phyloP scores from a whole-genome alignment of 2,888 invertebrate species.

The Laothoe populi region DNA sequence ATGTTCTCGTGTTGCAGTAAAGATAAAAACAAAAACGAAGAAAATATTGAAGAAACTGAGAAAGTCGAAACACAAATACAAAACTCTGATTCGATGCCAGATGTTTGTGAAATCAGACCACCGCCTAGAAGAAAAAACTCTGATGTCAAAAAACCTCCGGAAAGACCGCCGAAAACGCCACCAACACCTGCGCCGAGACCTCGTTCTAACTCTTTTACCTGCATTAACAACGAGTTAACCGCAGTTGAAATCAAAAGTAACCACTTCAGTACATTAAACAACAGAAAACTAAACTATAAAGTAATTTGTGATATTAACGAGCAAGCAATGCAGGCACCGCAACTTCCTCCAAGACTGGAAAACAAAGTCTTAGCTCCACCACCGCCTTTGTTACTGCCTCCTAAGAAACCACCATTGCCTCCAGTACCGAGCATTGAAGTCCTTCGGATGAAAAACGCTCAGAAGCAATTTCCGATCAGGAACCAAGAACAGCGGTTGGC shows the following conservation, averaged over 20 bases:
- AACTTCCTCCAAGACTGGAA: conserved; percentile 81
- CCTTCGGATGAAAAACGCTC: conserved; percentile 82
- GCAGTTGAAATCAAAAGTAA: conserved; percentile 73
- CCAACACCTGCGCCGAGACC: conserved; percentile 81
- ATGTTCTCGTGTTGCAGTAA: conserved; percentile 90
- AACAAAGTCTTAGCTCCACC: conserved; percentile 72
- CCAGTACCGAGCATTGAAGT: conserved; percentile 88
- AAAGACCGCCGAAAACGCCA: conserved; percentile 87
- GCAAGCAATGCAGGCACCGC: conserved; percentile 68
- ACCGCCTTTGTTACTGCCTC: conserved; percentile 85
- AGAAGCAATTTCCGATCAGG: conserved; percentile 73
- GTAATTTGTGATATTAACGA: conserved; percentile 78
- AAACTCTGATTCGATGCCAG: conserved; percentile 74
- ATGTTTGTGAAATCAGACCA: conserved; percentile 84
- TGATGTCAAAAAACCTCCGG: conserved; percentile 85
- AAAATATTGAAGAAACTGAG: conserved; percentile 74
- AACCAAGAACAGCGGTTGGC: conserved; percentile 82
- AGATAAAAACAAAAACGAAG: conserved; percentile 82
- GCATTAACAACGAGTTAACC: conserved; percentile 72
- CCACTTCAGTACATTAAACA: conserved; percentile 77
- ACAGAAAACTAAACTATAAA: conserved; percentile 75
- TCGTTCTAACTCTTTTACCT: conserved; percentile 84
- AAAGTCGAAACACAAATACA: conserved; percentile 66
- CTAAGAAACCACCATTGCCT: conserved; percentile 90
- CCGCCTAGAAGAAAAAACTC: conserved; percentile 86